Base-by-base conservation (phyloP, 2,113 vertebrate species). In the Phyllopteryx taeniolatus region DNA sequence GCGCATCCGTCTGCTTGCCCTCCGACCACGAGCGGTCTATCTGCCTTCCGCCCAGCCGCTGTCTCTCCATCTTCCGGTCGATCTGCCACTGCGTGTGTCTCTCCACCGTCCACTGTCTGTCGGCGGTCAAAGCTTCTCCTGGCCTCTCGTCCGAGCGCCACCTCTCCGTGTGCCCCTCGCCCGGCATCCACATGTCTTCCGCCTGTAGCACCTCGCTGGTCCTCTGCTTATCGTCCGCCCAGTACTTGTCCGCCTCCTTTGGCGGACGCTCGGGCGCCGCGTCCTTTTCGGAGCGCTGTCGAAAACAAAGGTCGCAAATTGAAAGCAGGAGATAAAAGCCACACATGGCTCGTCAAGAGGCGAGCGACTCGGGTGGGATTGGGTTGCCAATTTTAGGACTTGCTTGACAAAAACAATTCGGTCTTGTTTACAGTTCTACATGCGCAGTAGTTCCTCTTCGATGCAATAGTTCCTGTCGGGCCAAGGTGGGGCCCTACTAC, bases 31-130 rank as follows among this genome's bases (percentile, higher is more conserved):
- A 88, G 65, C 90, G 71, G 65, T 91, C 91, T 19, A 89, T 63
- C 74, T 91, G 88, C 22, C 90, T 76, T 8, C 88, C 88, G 3
- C 85, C 89, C 31, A 86, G 75, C 90, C 90, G 90, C 88, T 93
- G 92, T 17, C 84, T 83, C 27, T 92, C 91, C 62, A 90, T 90
- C 75, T 90, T 90, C 20, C 91, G 82, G 82, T 92, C 91, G n/a
- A 92, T 90, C 84, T 90, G 90, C 60, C 90, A 68, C 77, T 91
- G 90, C 4, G 90, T 89, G 68, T 90, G 88, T 68, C 87, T 81
- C 75, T 91, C 90, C 20, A 89, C 86, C 1, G 91, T 89, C 88
- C 88, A 88, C 83, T 91, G 89, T 67, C 88, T 88, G 31, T 91
- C 87, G 7, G 71, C 49, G 59, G 83, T 81, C 67, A 77, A 86